phyloP scores from a whole-genome alignment of 2,113 vertebrate genomes.

The Polypterus bichir region DNA sequence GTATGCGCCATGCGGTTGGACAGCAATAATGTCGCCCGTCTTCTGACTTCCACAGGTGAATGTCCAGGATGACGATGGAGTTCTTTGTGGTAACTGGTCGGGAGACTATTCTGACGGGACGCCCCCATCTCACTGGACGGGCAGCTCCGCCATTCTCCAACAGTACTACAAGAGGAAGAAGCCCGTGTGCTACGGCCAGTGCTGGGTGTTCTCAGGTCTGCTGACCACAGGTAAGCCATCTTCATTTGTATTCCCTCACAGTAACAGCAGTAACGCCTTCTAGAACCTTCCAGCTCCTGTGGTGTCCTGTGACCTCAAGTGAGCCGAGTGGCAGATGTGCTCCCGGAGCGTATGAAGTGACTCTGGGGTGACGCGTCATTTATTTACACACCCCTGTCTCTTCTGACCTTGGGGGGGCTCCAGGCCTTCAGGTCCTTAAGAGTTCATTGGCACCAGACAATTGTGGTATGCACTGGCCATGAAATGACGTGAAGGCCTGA shows the following conservation, averaged over 20 bases:
- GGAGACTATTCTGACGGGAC: conserved; percentile 25
- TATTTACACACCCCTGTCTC: too few species aligned
- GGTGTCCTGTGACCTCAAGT: too few species aligned
- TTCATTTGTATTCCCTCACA: neutral
- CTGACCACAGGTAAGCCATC: conserved; percentile 37
- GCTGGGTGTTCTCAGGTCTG: conserved; percentile 47
- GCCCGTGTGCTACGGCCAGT: conserved; percentile 30
- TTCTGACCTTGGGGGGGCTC: too few species aligned
- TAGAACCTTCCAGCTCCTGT: neutral
- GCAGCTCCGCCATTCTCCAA: conserved; percentile 36
- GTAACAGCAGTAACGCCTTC: neutral
- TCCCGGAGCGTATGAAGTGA: too few species aligned
- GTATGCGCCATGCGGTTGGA: neutral
- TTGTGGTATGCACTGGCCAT: too few species aligned
- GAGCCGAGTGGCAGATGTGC: too few species aligned
- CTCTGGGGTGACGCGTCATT: too few species aligned
- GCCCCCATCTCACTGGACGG: conserved; percentile 30
- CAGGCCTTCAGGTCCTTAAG: too few species aligned
- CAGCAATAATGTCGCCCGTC: neutral
- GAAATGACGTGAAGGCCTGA: too few species aligned
- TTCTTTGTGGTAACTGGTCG: conserved; percentile 38
- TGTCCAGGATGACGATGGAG: conserved; percentile 23
- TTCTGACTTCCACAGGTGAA: conserved; percentile 31
- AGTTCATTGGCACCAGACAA: too few species aligned
- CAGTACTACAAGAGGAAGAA: conserved; percentile 23